phyloP scores from a whole-genome alignment of 2,797 vertebrate species.

The Squalus acanthias region DNA sequence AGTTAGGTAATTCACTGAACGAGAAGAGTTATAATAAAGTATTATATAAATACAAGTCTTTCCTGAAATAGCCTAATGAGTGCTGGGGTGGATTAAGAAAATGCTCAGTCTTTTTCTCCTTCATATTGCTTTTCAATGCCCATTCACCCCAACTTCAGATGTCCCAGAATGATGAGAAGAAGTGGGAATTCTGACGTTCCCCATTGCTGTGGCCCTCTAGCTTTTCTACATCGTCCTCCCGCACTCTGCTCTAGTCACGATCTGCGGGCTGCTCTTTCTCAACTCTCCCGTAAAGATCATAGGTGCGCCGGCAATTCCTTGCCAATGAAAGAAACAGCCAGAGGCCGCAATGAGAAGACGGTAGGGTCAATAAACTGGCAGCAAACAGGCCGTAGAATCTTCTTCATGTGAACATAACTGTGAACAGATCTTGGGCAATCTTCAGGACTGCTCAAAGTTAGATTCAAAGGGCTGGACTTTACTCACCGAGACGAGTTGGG shows the following conservation, averaged over 20 bases:
- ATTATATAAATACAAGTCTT: neutral
- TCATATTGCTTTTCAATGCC: no score
- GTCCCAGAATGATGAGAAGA: neutral
- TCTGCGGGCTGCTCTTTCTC: neutral
- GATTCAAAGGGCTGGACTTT: no score
- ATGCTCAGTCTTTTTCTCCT: neutral
- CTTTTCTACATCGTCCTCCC: neutral
- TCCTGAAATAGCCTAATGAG: neutral
- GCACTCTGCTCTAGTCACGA: neutral
- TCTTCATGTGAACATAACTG: neutral
- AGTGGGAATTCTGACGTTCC: neutral
- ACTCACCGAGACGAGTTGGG: no score
- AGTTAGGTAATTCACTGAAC: neutral
- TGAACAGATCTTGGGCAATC: neutral
- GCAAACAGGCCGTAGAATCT: neutral
- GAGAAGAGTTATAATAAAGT: neutral
- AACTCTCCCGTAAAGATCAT: neutral
- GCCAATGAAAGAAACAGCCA: neutral
- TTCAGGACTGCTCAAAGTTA: neutral
- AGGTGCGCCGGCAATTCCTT: neutral
- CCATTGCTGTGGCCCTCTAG: no score
- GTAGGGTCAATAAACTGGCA: no score
- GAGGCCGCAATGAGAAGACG: no score
- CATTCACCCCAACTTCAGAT: neutral
- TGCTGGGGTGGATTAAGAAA: neutral